Evolutionary conservation across 2,888 invertebrate genomes (phyloP).

Genomic region (Smittia sp.): DNA sequence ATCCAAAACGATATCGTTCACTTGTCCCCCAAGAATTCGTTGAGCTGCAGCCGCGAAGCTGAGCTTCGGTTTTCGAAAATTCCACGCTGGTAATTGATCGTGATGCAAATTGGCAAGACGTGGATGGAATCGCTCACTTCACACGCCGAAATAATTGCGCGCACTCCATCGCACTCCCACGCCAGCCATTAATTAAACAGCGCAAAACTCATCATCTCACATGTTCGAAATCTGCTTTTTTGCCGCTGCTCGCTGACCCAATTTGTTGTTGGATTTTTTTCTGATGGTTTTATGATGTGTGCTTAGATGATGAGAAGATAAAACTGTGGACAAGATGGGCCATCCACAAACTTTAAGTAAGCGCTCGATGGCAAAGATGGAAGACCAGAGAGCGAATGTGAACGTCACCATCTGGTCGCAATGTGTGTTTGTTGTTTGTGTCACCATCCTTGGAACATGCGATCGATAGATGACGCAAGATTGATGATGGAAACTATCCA

Average conservation of each 20-base stretch:
- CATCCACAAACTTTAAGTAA: neutral
- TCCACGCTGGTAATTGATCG: neutral
- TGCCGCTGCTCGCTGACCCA: slow-evolving; percentile 10
- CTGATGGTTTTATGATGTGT: slow-evolving; percentile 20
- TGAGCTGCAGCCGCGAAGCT: too few relatives aligned
- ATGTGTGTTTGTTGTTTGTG: neutral
- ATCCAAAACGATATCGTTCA: neutral
- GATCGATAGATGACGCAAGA: slow-evolving; percentile 12
- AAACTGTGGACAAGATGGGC: neutral
- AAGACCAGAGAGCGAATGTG: too few relatives aligned
- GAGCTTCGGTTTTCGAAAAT: neutral
- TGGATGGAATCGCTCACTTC: neutral
- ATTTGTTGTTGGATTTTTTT: slow-evolving; percentile 10
- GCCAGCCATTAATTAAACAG: neutral
- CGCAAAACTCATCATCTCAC: slow-evolving; percentile 1
- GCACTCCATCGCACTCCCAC: slow-evolving; percentile 8
- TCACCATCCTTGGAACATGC: neutral
- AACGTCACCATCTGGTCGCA: neutral
- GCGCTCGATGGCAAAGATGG: too few relatives aligned
- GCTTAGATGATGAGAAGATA: neutral
- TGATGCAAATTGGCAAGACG: slow-evolving; percentile 1
- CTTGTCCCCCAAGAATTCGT: neutral
- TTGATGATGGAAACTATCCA: neutral
- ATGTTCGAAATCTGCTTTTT: slow-evolving; percentile 9
- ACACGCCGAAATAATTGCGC: slow-evolving; percentile 8